Conservation (phyloP, 2,888 invertebrate genomes). For the Cecidostiba fungosa region DNA sequence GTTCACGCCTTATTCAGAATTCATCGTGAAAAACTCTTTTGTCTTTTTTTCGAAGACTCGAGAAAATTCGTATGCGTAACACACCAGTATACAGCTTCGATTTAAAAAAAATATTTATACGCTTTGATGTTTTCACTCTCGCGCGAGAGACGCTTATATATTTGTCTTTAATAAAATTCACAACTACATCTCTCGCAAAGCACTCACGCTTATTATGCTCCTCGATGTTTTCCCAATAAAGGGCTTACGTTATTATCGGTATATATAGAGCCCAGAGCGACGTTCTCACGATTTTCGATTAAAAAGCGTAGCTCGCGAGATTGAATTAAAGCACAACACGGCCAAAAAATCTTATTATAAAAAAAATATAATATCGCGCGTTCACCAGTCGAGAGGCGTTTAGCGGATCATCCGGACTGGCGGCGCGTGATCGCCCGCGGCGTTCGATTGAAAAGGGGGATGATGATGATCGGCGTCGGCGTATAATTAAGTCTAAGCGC, state of each 20-base stretch:
- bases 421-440: constrained; percentile 55
- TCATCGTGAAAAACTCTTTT: not conserved
- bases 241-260: not conserved
- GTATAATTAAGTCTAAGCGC: constrained; percentile 77
- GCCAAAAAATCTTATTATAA: not conserved
- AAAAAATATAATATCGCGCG: not conserved
- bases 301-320: not conserved
- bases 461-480: constrained; percentile 62
- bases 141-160: not conserved
- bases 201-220: not conserved
- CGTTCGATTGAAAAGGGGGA: constrained; percentile 44
- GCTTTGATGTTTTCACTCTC: not conserved
- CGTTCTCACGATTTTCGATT: not conserved
- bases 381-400: constrained; percentile 33
- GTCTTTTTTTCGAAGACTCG: not conserved
- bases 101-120: not conserved
- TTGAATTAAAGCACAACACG: not conserved
- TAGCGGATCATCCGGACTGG: constrained; percentile 35
- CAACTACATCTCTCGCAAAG: not conserved
- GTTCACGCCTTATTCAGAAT: not conserved
- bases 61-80: not conserved
- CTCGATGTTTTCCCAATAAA: not conserved
- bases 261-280: not conserved
- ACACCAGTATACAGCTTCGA: not conserved
- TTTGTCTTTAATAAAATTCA: constrained; percentile 4